Conservation (phyloP, 2,888 invertebrate species). For the Pachliopta kotzebuea region DNA sequence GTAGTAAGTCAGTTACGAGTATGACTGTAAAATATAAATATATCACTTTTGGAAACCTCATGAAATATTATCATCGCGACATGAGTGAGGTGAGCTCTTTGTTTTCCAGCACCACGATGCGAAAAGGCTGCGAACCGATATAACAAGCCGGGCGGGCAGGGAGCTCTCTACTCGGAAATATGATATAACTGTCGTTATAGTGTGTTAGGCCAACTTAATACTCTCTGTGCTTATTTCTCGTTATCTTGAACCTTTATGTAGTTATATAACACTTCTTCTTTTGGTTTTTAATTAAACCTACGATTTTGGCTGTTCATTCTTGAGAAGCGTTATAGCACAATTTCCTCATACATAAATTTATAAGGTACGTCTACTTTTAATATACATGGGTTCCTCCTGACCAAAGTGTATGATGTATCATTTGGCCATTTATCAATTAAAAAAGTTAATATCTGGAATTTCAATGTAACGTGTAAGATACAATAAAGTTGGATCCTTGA, state of each 20-base stretch:
- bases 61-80: background rate
- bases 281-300: background rate
- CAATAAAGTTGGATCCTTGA: conserved; percentile 6
- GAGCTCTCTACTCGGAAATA: conserved; percentile 12
- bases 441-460: background rate
- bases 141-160: conserved; percentile 6
- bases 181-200: conserved; percentile 19
- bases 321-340: too few relatives aligned
- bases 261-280: background rate
- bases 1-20: too few relatives aligned
- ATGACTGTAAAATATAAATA: background rate
- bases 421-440: background rate
- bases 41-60: background rate
- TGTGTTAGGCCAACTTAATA: conserved; percentile 12
- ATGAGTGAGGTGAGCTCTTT: conserved; percentile 1
- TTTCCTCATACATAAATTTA: too few relatives aligned
- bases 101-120: conserved; percentile 4
- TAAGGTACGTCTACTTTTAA: too few relatives aligned
- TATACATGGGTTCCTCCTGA: too few relatives aligned
- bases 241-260: conserved; percentile 1
- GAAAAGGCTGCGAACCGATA: conserved; percentile 8
- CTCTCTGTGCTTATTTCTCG: conserved; percentile 2
- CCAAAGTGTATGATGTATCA: background rate
- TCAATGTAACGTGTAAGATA: background rate
- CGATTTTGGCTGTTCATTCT: background rate